These are phyloP conservation scores for Caranx ignobilis DNA, from an alignment of 2,113 vertebrate genomes.

Conservation along the genomic window DNA sequence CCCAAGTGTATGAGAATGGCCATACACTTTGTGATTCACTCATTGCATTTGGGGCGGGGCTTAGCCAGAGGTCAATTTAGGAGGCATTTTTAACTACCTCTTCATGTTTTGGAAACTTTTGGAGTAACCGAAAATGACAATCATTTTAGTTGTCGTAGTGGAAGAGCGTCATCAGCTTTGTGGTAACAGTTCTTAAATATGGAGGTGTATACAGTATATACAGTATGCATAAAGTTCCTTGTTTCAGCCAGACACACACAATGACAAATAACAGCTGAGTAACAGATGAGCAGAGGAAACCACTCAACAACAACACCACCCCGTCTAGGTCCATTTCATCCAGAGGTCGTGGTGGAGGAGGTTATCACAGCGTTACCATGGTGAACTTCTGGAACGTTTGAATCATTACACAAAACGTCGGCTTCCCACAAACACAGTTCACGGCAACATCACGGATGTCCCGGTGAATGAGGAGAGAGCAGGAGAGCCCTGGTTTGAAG, in stretches of 20 bases:
- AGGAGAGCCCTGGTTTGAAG: no score
- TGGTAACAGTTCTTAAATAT: no score
- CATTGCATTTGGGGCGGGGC: no score
- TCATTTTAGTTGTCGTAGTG: not conserved
- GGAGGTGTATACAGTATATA: conserved; percentile 3
- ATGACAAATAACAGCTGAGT: conserved; percentile 11
- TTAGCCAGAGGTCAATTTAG: not conserved
- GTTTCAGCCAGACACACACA: not conserved
- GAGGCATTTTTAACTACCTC: not conserved
- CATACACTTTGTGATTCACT: no score
- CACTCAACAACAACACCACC: not conserved
- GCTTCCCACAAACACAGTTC: not conserved
- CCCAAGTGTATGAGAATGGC: no score
- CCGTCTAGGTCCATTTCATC: not conserved
- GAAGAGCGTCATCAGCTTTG: no score
- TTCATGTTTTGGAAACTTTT: not conserved
- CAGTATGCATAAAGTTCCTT: not conserved
- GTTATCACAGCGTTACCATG: conserved; percentile 1
- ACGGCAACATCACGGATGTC: not conserved
- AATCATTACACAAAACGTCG: not conserved
- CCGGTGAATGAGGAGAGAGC: not conserved
- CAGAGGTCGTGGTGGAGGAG: not conserved
- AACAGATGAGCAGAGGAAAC: conserved; percentile 13
- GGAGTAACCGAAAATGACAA: not conserved
- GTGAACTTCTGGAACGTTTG: not conserved